phyloP scores from a whole-genome alignment of 2,888 invertebrate species.

The Brachyopa scutellaris region DNA sequence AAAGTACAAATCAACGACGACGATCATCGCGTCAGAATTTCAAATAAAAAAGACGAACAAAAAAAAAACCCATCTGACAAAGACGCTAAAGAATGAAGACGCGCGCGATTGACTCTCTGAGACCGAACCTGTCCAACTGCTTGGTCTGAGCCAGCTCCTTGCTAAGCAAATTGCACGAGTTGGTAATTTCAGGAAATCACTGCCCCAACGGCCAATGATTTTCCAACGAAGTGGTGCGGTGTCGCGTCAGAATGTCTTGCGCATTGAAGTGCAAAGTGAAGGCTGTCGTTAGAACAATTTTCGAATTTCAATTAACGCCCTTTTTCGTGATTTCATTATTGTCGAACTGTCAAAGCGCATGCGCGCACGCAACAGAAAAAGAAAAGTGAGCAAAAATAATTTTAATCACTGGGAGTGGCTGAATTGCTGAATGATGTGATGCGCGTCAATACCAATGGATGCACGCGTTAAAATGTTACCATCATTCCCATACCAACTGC shows the following conservation, averaged over 20 bases:
- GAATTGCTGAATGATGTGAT: background rate
- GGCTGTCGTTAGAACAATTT: conserved; percentile 69
- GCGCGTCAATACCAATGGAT: conserved; percentile 2
- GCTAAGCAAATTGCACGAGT: conserved; percentile 62
- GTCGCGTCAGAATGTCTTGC: conserved; percentile 45
- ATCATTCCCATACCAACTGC: too few species aligned
- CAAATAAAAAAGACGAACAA: conserved; percentile 5
- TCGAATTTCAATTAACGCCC: conserved; percentile 72
- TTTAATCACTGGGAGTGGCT: conserved; percentile 35
- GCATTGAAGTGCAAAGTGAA: conserved; percentile 68
- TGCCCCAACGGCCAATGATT: background rate
- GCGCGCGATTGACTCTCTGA: conserved; percentile 17
- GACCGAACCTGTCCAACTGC: conserved; percentile 49
- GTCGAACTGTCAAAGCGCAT: conserved; percentile 17
- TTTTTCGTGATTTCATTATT: conserved; percentile 35
- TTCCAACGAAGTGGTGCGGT: conserved; percentile 33
- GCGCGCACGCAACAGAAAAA: conserved; percentile 25
- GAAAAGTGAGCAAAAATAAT: conserved; percentile 8
- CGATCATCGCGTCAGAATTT: conserved; percentile 44
- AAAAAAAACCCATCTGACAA: conserved; percentile 23
- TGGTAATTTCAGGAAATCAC: conserved; percentile 68
- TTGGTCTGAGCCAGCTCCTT: conserved; percentile 10
- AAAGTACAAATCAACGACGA: conserved; percentile 52
- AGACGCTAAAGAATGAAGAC: conserved; percentile 59
- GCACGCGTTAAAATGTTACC: conserved; percentile 26